Percentiles rank a stretch among this genome's conserved stretches.
phyloP scores from a whole-genome alignment of 1,140 invertebrate species.

The Radopholus similis region DNA sequence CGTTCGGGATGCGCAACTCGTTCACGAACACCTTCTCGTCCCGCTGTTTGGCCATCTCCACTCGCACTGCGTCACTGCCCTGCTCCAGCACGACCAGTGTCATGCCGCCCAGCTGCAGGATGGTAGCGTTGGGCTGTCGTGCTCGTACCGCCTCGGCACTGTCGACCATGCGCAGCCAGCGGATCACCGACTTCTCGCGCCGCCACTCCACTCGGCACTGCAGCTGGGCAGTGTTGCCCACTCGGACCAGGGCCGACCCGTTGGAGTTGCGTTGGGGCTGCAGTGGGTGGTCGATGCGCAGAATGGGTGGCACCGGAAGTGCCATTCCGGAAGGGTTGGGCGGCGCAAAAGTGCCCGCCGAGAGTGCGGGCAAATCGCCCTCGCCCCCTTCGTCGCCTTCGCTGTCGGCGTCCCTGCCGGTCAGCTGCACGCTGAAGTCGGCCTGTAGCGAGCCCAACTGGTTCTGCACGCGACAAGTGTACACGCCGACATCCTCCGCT shows the following conservation, averaged over 20 bases:
- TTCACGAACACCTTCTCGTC: conserved; percentile 20
- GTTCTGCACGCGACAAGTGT: conserved; percentile 62
- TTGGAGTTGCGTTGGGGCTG: conserved; percentile 1
- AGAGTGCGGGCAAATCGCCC: background rate
- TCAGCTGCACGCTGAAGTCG: conserved; percentile 17
- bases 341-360: conserved; percentile 4
- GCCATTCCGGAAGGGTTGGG: conserved; percentile 1
- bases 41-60: conserved; percentile 3
- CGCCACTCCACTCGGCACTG: conserved; percentile 31
- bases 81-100: conserved; percentile 28
- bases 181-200: conserved; percentile 9
- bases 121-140: conserved; percentile 20
- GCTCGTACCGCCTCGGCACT: conserved; percentile 2
- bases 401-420: background rate
- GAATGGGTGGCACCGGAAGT: conserved; percentile 1
- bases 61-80: conserved; percentile 15
- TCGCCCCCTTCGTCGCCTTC: background rate
- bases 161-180: conserved; percentile 27
- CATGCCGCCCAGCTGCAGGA: conserved; percentile 29
- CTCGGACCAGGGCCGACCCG: conserved; percentile 15
- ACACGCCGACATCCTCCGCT: conserved; percentile 61
- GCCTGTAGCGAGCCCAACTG: conserved; percentile 58
- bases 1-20: conserved; percentile 26
- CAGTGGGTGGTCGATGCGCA: conserved; percentile 23
- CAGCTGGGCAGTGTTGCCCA: conserved; percentile 28